Evolutionary conservation across 2,888 invertebrate genomes (phyloP).

Genomic region (Embidobia sp.): DNA sequence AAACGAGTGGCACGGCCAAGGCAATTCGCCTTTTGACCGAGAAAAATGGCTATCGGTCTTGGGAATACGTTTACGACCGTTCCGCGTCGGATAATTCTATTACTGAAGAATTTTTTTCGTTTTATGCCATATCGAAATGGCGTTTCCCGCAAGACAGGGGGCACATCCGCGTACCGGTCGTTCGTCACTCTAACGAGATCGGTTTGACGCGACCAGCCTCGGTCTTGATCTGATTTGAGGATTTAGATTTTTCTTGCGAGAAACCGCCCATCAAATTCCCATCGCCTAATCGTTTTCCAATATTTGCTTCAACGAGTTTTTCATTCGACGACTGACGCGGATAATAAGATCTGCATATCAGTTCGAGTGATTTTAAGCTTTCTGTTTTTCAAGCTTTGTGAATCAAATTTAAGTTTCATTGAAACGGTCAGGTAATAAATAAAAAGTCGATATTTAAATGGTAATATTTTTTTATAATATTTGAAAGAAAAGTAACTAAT

Average conservation of each 20-base stretch:
- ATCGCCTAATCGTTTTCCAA: conserved; percentile 57
- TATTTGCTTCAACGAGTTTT: conserved; percentile 24
- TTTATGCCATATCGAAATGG: conserved; percentile 76
- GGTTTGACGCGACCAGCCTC: conserved; percentile 63
- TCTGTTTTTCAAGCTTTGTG: no score
- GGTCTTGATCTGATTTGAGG: conserved; percentile 54
- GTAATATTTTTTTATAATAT: no score
- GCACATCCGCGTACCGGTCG: conserved; percentile 65
- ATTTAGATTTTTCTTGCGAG: conserved; percentile 42
- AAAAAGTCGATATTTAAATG: no score
- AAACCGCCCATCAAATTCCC: conserved; percentile 40
- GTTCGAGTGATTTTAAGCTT: no score
- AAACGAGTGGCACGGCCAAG: conserved; percentile 72
- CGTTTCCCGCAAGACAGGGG: conserved; percentile 60
- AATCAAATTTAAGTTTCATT: no score
- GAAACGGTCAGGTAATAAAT: no score
- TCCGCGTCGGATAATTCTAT: conserved; percentile 81
- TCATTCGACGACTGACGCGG: conserved; percentile 4
- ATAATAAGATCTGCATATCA: conserved; percentile 14
- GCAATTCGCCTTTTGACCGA: conserved; percentile 81
- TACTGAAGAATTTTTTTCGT: conserved; percentile 79
- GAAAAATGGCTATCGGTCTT: conserved; percentile 81
- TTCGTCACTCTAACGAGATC: conserved; percentile 75
- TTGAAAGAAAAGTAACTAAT: no score
- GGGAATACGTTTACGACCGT: conserved; percentile 82